Evolutionary conservation across 2,888 invertebrate species (phyloP).

Genomic region (Diplolepis rosae): DNA sequence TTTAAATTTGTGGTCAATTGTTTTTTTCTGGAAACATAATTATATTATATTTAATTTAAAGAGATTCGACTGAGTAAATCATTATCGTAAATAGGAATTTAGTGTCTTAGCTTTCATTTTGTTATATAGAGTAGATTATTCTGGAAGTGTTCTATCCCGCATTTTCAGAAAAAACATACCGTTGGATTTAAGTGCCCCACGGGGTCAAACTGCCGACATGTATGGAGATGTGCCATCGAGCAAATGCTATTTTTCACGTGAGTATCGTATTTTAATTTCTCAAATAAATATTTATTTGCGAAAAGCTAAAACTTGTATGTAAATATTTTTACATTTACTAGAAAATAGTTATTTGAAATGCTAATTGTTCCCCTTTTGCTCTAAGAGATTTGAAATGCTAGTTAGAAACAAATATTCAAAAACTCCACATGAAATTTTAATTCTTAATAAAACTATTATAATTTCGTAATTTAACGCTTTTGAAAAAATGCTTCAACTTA

Average conservation of each 20-base stretch:
- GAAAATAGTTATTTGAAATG: not conserved
- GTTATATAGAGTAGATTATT: slow-evolving; percentile 46
- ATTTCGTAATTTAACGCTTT: too few species aligned
- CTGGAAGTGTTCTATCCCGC: slow-evolving; percentile 50
- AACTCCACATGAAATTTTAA: too few species aligned
- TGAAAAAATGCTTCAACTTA: too few species aligned
- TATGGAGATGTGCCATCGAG: slow-evolving; percentile 98
- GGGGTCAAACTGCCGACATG: slow-evolving; percentile 93
- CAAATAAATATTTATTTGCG: not conserved
- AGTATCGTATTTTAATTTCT: slow-evolving; percentile 71
- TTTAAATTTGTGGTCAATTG: not conserved
- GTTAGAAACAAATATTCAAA: too few species aligned
- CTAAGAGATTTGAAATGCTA: not conserved
- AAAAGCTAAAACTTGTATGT: not conserved
- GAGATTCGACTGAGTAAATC: not conserved
- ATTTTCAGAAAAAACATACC: slow-evolving; percentile 90
- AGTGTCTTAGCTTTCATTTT: slow-evolving; percentile 30
- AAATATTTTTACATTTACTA: not conserved
- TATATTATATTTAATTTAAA: not conserved
- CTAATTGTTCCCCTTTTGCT: not conserved
- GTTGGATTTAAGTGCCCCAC: slow-evolving; percentile 97
- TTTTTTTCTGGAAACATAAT: not conserved
- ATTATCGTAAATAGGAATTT: slow-evolving; percentile 16
- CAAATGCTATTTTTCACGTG: slow-evolving; percentile 99
- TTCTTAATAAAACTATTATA: too few species aligned